Percentiles rank a stretch among this genome's conserved stretches.
Conservation (phyloP, 2,113 vertebrate genomes). For the Pholis gunnellus region DNA sequence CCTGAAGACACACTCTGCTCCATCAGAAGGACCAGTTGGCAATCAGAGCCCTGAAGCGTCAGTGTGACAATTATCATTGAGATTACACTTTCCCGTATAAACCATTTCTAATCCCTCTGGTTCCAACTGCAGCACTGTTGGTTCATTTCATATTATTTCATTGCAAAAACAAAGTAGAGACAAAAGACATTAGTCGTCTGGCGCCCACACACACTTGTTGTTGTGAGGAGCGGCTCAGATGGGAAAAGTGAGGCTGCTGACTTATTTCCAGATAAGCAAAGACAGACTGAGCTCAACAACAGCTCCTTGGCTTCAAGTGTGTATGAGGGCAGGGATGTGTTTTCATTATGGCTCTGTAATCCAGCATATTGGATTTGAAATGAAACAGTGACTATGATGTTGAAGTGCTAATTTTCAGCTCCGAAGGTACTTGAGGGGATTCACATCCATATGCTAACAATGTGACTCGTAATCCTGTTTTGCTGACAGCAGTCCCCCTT, state of each 20-base stretch:
- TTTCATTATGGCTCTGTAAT: conserved; percentile 7
- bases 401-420: conserved; percentile 13
- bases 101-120: conserved; percentile 21
- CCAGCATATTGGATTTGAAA: background rate
- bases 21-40: conserved; percentile 57
- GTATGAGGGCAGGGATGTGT: background rate
- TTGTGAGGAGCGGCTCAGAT: conserved; percentile 13
- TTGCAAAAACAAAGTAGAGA: conserved; percentile 50
- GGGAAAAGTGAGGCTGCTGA: conserved; percentile 19
- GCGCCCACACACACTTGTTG: conserved; percentile 5
- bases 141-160: conserved; percentile 31
- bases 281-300: background rate
- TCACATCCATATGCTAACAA: background rate
- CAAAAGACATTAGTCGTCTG: conserved; percentile 23
- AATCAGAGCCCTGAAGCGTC: conserved; percentile 65
- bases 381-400: background rate
- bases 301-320: conserved; percentile 8
- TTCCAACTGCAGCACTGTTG: conserved; percentile 7
- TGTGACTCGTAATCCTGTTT: background rate
- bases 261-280: conserved; percentile 26
- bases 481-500: background rate
- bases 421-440: background rate
- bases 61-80: conserved; percentile 62
- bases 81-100: conserved; percentile 41
- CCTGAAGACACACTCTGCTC: conserved; percentile 50